phyloP scores from a whole-genome alignment of 2,113 vertebrate species.

The Echinops telfairi region DNA sequence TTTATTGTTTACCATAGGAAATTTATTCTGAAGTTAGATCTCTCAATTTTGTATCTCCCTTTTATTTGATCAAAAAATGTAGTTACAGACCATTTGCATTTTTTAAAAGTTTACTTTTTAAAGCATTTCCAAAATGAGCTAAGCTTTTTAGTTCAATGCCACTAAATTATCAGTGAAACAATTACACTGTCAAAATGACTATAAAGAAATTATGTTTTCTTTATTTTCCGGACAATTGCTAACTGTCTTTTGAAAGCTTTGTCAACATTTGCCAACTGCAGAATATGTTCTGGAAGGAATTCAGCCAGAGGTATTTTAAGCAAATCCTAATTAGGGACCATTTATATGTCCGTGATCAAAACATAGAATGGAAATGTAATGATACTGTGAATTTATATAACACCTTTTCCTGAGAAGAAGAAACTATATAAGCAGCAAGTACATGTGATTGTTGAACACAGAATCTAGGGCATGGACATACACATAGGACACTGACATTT shows the following conservation, averaged over 20 bases:
- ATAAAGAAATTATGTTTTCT: not conserved
- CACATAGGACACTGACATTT: not conserved
- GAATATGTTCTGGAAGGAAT: conserved; percentile 62
- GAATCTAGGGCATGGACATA: not conserved
- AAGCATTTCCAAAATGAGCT: not conserved
- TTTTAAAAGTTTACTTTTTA: conserved; percentile 6
- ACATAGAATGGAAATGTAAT: not conserved
- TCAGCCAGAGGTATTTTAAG: conserved; percentile 63
- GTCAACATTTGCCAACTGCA: conserved; percentile 56
- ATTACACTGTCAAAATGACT: conserved; percentile 33
- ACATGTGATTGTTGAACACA: not conserved
- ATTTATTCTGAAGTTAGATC: conserved; percentile 40
- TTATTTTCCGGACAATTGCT: conserved; percentile 29
- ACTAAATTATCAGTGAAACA: conserved; percentile 33
- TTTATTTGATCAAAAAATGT: conserved; percentile 21
- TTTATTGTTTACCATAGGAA: not conserved
- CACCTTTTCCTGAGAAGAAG: conserved; percentile 10
- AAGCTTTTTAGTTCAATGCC: not conserved
- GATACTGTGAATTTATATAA: not conserved
- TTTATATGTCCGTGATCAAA: conserved; percentile 65
- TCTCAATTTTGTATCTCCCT: not conserved
- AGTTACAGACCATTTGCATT: conserved; percentile 5
- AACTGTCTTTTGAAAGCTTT: conserved; percentile 50
- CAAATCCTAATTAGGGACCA: conserved; percentile 49
- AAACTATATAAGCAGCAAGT: not conserved